Evolutionary conservation across 2,797 vertebrate genomes (phyloP), one percentile per base, ranked within the genome.

Genomic region (Otolemur crassicaudatus): DNA sequence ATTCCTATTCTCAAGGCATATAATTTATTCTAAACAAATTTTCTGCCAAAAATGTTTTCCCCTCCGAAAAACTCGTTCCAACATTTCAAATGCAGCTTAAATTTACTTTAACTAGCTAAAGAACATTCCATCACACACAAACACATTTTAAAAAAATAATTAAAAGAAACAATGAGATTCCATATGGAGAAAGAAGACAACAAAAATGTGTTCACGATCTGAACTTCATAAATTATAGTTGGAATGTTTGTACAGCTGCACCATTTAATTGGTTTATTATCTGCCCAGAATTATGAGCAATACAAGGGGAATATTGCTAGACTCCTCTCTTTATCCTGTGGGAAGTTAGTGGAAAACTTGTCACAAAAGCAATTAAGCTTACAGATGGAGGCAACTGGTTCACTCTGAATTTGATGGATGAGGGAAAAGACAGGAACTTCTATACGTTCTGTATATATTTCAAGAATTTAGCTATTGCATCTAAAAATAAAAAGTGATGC

Each of bases 171-270:
- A 97, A 97, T 95, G 92, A 95, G 70, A 73, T 79, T 95, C 94
- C 93, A 96, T 94, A 96, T 94, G 96, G 95, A 87, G 81, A 96
- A 65, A 79, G 60, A 91, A 90, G 95, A 98, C 96, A 97, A 95
- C 96, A 87, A 80, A 94, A 96, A 90, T 67, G 87, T 95, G 80
- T 80, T 93, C 94, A 76, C 0, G 16, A 94, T 87, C 82, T 94
- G 86, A 96, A 90, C 92, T 80, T 96, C 56, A 73, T 72, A 96
- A 96, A 96, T 81, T 92, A 96, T 19, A 85, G 61, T 16, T 91
- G 95, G 58, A 86, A 95, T 95, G 73, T 95, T 94, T 95, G 81
- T 93, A 88, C 97, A 98, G 97, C 97, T 97, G 97, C 84, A 87
- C 80, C 87, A 37, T 79, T 94, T 95, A 97, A 96, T 88, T 95